A percentile compares a stretch with the other conserved stretches of the same genome.
Conservation (phyloP, 2,797 vertebrate species). For the Acrocephalus scirpaceus region DNA sequence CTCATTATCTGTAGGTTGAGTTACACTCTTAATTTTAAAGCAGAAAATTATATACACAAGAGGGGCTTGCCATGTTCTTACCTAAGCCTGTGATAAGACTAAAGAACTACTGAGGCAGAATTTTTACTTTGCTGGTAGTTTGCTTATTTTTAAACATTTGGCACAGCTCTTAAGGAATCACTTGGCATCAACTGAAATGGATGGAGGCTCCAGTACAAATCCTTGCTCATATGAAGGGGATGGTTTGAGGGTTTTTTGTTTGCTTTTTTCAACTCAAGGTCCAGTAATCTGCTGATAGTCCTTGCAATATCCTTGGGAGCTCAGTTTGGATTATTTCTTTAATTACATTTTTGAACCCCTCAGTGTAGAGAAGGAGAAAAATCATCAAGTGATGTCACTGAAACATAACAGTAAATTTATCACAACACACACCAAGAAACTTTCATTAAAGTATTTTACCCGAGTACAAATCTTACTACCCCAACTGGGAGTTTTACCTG, state of each 20-base stretch:
- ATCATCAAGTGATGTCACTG: slow-evolving; percentile 6
- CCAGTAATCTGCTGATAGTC: not conserved
- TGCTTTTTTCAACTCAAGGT: not conserved
- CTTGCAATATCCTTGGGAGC: not conserved
- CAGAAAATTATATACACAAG: not conserved
- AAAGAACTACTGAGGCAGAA: not conserved
- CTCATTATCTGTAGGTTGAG: not conserved
- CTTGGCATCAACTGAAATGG: not conserved
- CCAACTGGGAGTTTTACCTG: slow-evolving; percentile 21
- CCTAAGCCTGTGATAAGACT: slow-evolving; percentile 9
- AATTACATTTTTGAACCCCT: not conserved
- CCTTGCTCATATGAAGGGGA: not conserved
- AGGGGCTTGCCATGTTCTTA: not conserved
- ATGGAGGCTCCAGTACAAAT: not conserved
- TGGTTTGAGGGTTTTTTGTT: not conserved
- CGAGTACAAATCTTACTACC: slow-evolving; percentile 2
- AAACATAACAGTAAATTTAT: not conserved
- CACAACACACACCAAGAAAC: slow-evolving; percentile 17
- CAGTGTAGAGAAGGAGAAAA: not conserved
- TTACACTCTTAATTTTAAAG: slow-evolving; percentile 27
- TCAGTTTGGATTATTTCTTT: not conserved
- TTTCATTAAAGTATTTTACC: not conserved
- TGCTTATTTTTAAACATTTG: slow-evolving; percentile 3
- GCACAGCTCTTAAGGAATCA: not conserved
- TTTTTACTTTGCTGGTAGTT: not conserved